Base-by-base conservation (phyloP, 1,140 invertebrate species). In the Chironomus tepperi region DNA sequence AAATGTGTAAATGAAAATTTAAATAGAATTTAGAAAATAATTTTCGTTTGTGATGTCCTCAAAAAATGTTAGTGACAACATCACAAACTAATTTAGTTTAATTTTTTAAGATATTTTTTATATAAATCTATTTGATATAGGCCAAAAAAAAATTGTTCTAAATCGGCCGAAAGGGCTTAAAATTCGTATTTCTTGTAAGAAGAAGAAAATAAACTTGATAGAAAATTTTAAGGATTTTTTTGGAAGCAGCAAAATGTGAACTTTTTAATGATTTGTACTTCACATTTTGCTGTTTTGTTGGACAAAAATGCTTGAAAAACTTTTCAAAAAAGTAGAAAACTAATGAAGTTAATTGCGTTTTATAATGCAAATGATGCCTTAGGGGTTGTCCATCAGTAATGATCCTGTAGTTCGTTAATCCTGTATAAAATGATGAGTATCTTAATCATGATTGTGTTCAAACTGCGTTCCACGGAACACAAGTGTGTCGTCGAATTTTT, bases 1-100 rank as follows among this genome's bases (percentile, higher is more conserved):
- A 57, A n/a, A 57, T 57, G 8, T 57, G 3, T 57, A 57, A 57
- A 57, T n/a, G 47, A 57, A n/a, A 57, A 12, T 57, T 57, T 5
- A 57, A 57, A 57, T 57, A 57, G 47, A 57, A 57, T 57, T 57
- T 57, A 57, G 47, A 57, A 57, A 57, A 57, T 57, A 57, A n/a
- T 57, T 57, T 57, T 34, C 3, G n/a, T 57, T 57, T 57, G 12
- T n/a, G n/a, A n/a, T 57, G 47, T 57, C 15, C 15, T 57, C 12
- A 57, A 12, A 15, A 57, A 57, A 15, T 57, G 3, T n/a, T 57
- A 5, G 15, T 57, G 47, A 57, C 0, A 9, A 12, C 12, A 57
- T 57, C n/a, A n/a, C 3, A 57, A 15, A 57, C 12, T 57, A 12
- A n/a, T 12, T 57, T 57, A 57, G n/a, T 57, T 57, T 34, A 34